Percentiles rank a stretch among this genome's conserved stretches.
Conservation (phyloP, 2,797 vertebrate species). For the Capromys pilorides region DNA sequence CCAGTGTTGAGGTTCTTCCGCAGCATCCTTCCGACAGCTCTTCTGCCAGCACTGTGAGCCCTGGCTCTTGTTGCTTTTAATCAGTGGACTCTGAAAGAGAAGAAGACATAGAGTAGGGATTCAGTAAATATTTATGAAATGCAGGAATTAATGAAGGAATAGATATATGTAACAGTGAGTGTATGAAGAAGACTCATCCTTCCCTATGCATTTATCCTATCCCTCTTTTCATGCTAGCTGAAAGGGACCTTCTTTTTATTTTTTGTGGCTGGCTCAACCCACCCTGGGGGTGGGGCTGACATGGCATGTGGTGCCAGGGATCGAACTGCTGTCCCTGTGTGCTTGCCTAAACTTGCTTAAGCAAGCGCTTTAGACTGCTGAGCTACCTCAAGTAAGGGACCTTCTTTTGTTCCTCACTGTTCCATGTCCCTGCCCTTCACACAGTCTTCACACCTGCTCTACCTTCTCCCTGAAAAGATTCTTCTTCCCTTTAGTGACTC, state of each 20-base stretch:
- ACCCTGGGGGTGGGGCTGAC: too few species aligned
- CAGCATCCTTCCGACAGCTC: background rate
- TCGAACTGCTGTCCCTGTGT: too few species aligned
- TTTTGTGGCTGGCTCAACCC: too few species aligned
- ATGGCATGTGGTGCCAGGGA: too few species aligned
- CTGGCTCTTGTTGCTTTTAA: background rate
- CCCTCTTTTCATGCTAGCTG: background rate
- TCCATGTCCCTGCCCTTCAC: background rate
- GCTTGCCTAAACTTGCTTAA: too few species aligned
- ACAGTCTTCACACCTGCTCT: background rate
- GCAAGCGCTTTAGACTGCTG: too few species aligned
- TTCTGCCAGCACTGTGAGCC: background rate
- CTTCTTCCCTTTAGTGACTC: background rate
- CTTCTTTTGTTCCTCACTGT: background rate
- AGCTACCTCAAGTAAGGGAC: background rate
- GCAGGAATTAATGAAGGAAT: background rate
- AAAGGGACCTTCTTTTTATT: background rate
- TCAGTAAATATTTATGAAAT: background rate
- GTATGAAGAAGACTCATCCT: background rate
- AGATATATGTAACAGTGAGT: background rate
- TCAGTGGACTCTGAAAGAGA: background rate
- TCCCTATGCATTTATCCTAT: background rate
- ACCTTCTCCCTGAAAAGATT: background rate
- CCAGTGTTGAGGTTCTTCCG: background rate
- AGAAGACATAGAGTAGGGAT: background rate